phyloP scores from a whole-genome alignment of 1,140 invertebrate genomes.

The Philaenus spumarius region DNA sequence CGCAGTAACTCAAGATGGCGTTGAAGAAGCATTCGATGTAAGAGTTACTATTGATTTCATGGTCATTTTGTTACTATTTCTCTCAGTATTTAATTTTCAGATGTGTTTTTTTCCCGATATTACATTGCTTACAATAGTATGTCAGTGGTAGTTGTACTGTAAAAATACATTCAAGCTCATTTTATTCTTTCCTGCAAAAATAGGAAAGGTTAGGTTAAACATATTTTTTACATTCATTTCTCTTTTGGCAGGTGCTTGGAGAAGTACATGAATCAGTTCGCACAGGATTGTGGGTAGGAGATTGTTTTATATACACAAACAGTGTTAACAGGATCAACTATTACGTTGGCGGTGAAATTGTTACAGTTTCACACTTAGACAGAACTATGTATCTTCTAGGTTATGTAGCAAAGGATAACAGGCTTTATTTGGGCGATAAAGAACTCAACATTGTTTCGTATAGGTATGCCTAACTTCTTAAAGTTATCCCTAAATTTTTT shows the following conservation, averaged over 20 bases:
- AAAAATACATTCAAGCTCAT: too few species aligned
- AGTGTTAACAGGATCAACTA: constrained; percentile 96
- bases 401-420: constrained; percentile 95
- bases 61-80: too few species aligned
- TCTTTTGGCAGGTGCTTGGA: constrained; percentile 58
- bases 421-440: constrained; percentile 95
- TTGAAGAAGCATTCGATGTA: constrained; percentile 96
- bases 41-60: too few species aligned
- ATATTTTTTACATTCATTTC: constrained; percentile 5
- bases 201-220: too few species aligned
- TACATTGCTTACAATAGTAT: too few species aligned
- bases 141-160: too few species aligned
- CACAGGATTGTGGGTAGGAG: constrained; percentile 97
- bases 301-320: constrained; percentile 99
- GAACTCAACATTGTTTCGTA: constrained; percentile 93
- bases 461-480: constrained; percentile 34
- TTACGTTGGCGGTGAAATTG: constrained; percentile 98
- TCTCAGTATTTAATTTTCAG: too few species aligned
- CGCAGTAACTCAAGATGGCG: constrained; percentile 78
- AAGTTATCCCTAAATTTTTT: too few species aligned
- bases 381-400: constrained; percentile 84
- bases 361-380: constrained; percentile 96
- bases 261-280: constrained; percentile 91
- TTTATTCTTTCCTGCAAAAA: too few species aligned
- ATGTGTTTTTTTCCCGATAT: too few species aligned